Evolutionary conservation across 2,113 vertebrate species (phyloP), one percentile per base, ranked within the genome.

Genomic region (Dendrocopos noguchii): DNA sequence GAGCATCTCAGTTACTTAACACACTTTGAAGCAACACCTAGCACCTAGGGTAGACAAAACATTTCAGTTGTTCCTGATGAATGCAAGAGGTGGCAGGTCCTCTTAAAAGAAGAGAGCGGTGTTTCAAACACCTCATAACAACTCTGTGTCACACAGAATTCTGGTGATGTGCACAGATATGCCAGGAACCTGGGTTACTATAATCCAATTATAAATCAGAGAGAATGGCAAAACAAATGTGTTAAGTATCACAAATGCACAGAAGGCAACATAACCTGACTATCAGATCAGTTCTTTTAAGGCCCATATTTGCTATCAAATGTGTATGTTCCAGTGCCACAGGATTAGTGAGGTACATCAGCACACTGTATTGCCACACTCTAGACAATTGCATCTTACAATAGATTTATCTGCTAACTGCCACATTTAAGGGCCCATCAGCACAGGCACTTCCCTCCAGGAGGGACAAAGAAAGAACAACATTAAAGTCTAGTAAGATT

Each of bases 401-500:
- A 27, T 3, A 68, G 19, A 46, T 20, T 52, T 84, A 5, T 61
- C 72, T 14, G 22, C 21, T 27, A 28, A 25, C n/a, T 15, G 14
- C 2, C 29, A 20, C 15, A 7, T 2, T 4, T 55, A 60, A 61
- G 61, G 34, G 22, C 13, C 29, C 18, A 33, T 56, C 1, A 5
- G 65, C 52, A 84, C 50, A 78, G 57, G 6, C 29, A 52, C 25
- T 65, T 28, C 50, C 50, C 78, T 79, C 55, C 12, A 55, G 7
- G 6, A 79, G 19, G 8, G 6, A 8, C 11, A 50, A 71, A 64
- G 15, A 44, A 63, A 67, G 7, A 34, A 39, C 68, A 77, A n/a
- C 2, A 1, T 3, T 20, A 0, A 42, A 53, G 21, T 44, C 67
- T 15, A 34, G 4, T 7, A 55, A 77, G 8, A 25, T 12, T 4